phyloP scores from a whole-genome alignment of 2,888 invertebrate genomes.

The Aporophyla nigra region DNA sequence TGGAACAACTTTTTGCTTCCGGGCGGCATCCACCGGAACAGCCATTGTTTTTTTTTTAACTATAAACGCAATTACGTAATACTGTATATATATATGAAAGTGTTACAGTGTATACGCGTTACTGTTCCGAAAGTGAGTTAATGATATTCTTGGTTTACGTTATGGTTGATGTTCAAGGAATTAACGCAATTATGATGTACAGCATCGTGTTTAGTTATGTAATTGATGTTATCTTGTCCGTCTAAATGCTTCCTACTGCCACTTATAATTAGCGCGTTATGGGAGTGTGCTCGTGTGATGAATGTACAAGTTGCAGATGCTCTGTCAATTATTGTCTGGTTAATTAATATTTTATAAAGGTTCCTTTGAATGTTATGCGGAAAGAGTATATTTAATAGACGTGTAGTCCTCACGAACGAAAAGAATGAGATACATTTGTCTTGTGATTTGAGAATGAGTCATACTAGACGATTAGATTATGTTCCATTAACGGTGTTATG shows the following conservation, averaged over 20 bases:
- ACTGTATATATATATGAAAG: slow-evolving; percentile 74
- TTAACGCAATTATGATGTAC: slow-evolving; percentile 65
- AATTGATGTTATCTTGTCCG: slow-evolving; percentile 53
- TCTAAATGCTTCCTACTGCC: slow-evolving; percentile 67
- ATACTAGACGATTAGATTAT: slow-evolving; percentile 5
- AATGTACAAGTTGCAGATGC: slow-evolving; percentile 56
- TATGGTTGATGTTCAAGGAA: slow-evolving; percentile 62
- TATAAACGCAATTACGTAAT: slow-evolving; percentile 76
- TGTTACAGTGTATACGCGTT: slow-evolving; percentile 79
- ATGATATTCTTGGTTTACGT: slow-evolving; percentile 72
- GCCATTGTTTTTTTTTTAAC: slow-evolving; percentile 72
- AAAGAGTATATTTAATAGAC: slow-evolving; percentile 20
- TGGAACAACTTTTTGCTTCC: slow-evolving; percentile 70
- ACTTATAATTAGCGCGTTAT: slow-evolving; percentile 63
- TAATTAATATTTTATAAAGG: slow-evolving; percentile 52
- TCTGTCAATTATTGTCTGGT: slow-evolving; percentile 36
- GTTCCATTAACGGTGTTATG: not conserved
- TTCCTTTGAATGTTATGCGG: slow-evolving; percentile 28
- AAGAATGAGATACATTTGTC: slow-evolving; percentile 13
- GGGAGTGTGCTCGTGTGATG: slow-evolving; percentile 56
- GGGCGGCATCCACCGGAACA: slow-evolving; percentile 73
- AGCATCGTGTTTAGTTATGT: slow-evolving; percentile 61
- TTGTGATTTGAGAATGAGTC: slow-evolving; percentile 15
- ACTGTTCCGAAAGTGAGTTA: slow-evolving; percentile 86
- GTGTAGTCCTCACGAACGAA: not conserved